Conservation (phyloP, 2,113 vertebrate species). For the Oncorhynchus clarkii region DNA sequence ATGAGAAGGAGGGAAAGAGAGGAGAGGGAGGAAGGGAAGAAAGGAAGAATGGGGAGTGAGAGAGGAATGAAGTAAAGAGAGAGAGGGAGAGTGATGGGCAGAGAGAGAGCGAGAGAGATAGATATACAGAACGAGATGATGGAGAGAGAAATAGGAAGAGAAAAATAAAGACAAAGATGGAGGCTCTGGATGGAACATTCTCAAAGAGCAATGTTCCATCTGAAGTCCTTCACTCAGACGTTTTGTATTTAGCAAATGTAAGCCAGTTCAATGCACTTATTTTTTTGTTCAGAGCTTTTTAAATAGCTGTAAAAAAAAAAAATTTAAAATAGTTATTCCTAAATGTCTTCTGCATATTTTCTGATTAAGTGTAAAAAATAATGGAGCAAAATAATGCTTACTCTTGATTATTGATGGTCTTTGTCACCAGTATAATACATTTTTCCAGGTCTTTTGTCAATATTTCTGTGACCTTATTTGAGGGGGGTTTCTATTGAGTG, state of each 20-base stretch:
- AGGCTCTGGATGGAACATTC: conserved; percentile 22
- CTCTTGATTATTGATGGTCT: neutral
- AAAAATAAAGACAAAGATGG: neutral
- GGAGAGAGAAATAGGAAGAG: neutral
- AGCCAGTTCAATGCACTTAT: too few species aligned
- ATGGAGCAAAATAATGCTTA: neutral
- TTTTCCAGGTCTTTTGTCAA: neutral
- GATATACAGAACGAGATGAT: too few species aligned
- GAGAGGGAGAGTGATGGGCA: neutral
- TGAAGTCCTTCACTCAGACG: conserved; percentile 20
- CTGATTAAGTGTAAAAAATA: neutral
- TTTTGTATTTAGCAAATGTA: neutral
- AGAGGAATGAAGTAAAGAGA: too few species aligned
- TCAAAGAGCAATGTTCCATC: conserved; percentile 9
- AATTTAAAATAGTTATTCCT: neutral
- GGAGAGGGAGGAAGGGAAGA: neutral
- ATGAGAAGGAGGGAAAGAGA: neutral
- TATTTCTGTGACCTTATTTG: neutral
- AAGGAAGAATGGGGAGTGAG: neutral
- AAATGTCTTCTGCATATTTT: neutral
- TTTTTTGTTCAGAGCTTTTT: too few species aligned
- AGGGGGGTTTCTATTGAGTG: neutral
- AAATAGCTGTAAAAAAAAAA: too few species aligned
- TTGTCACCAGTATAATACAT: neutral
- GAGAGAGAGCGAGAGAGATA: too few species aligned